Evolutionary conservation across 2,888 invertebrate species (phyloP).

Genomic region (Liodrosophila aerea): DNA sequence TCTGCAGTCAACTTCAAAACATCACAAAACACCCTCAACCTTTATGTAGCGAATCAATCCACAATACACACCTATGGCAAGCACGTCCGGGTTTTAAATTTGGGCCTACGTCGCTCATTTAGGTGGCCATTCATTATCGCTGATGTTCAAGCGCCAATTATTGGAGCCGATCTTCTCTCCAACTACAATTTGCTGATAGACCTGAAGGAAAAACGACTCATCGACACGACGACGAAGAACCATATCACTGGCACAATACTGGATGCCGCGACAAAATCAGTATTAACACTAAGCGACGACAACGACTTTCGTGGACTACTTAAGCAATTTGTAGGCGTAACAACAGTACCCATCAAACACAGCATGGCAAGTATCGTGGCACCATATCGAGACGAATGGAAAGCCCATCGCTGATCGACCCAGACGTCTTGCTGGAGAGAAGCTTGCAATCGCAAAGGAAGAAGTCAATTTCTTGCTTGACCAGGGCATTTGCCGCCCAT

Average conservation of each 20-base stretch:
- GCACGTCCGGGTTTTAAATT: neutral
- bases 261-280: too few relatives aligned
- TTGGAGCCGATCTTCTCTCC: too few relatives aligned
- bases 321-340: too few relatives aligned
- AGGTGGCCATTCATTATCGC: neutral
- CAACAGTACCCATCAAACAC: too few relatives aligned
- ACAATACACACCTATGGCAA: neutral
- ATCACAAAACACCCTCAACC: neutral
- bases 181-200: too few relatives aligned
- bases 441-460: neutral
- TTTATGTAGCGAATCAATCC: neutral
- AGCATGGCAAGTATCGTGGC: neutral
- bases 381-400: constrained; percentile 1
- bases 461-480: neutral
- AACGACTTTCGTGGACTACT: too few relatives aligned
- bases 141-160: neutral
- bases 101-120: neutral
- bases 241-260: too few relatives aligned
- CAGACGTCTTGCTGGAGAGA: neutral
- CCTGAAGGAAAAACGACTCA: too few relatives aligned
- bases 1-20: neutral
- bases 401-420: neutral
- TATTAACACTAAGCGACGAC: too few relatives aligned
- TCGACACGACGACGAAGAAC: too few relatives aligned
- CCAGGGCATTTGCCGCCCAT: too few relatives aligned